Evolutionary conservation across 2,797 vertebrate genomes (phyloP).

Genomic region (Anableps anableps): DNA sequence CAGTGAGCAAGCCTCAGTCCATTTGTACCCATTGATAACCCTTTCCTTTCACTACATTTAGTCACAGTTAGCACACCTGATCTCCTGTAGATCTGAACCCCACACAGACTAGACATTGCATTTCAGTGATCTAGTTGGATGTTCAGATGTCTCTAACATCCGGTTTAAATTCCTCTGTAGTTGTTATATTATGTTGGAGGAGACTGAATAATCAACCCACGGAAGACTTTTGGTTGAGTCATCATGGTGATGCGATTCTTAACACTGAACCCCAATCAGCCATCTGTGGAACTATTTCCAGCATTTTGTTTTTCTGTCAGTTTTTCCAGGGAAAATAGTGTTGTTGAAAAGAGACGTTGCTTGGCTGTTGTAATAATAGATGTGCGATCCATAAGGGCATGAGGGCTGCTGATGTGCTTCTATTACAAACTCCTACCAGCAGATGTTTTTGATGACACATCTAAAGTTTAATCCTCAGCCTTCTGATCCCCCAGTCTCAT

Average conservation of each 20-base stretch:
- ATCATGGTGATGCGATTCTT: conserved; percentile 35
- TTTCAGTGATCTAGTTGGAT: background rate
- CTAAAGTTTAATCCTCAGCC: conserved; percentile 16
- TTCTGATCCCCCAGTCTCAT: conserved; percentile 15
- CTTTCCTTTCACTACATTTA: background rate
- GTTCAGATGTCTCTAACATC: conserved; percentile 1
- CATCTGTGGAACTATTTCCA: conserved; percentile 59
- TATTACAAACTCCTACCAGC: conserved; percentile 48
- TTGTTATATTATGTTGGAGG: conserved; percentile 23
- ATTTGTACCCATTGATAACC: conserved; percentile 1
- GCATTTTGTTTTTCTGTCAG: conserved; percentile 24
- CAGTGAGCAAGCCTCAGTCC: conserved; percentile 23
- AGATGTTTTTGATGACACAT: conserved; percentile 61
- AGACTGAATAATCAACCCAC: conserved; percentile 39
- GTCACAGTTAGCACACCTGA: conserved; percentile 31
- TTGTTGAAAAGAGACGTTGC: conserved; percentile 34
- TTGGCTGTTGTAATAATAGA: conserved; percentile 56
- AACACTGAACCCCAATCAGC: conserved; percentile 38
- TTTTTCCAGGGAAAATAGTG: conserved; percentile 31
- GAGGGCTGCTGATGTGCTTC: conserved; percentile 36
- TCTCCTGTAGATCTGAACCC: background rate
- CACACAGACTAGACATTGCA: background rate
- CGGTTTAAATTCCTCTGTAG: background rate
- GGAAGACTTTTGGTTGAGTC: conserved; percentile 46
- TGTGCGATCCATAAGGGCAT: conserved; percentile 37